Conservation (phyloP, 2,113 vertebrate genomes). For the Eclectus roratus region DNA sequence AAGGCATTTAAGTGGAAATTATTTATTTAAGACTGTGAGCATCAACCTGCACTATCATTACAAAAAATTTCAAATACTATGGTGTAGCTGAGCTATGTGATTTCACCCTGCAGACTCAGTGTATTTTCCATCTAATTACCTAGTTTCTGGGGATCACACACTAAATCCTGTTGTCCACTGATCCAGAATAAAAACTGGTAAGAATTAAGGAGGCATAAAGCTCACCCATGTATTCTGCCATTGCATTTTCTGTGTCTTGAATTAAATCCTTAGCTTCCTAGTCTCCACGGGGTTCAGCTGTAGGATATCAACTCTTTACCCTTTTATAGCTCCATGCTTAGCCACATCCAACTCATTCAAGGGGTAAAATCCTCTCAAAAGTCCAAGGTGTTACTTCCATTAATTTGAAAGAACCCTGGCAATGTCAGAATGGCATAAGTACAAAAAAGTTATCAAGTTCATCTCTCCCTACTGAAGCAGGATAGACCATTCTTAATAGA, state of each 20-base stretch:
- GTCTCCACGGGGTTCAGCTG: background rate
- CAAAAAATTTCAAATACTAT: background rate
- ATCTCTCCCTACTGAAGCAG: background rate
- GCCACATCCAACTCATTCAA: background rate
- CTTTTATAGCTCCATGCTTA: background rate
- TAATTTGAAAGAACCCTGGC: background rate
- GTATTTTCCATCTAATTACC: background rate
- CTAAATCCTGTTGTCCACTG: background rate
- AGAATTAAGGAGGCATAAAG: background rate
- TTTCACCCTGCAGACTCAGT: background rate
- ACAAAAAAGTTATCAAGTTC: rapidly evolving
- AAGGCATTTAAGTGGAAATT: background rate
- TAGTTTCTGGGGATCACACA: background rate
- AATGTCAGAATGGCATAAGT: background rate
- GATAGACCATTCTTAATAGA: background rate
- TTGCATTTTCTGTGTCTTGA: background rate
- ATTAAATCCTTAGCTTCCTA: background rate
- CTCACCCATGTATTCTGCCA: background rate
- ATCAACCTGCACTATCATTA: background rate
- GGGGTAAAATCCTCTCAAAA: background rate
- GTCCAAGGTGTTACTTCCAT: background rate
- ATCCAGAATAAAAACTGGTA: background rate
- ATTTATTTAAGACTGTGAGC: background rate
- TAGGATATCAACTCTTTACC: background rate
- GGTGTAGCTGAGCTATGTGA: background rate